These are phyloP conservation scores for Elephas maximus DNA, from an alignment of 2,113 vertebrate species.

Conservation along the genomic window DNA sequence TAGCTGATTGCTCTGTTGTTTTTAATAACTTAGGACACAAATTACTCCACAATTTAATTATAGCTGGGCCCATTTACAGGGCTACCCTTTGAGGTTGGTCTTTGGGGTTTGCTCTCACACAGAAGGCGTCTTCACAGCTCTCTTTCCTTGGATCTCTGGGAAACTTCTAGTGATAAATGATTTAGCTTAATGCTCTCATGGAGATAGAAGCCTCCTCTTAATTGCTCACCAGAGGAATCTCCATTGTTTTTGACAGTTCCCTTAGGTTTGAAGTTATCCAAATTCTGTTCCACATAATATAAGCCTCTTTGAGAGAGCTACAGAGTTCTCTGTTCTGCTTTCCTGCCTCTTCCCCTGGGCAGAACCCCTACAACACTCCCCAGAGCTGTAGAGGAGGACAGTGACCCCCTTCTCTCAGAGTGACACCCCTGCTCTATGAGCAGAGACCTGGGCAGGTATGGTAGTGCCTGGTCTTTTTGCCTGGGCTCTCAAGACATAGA, in stretches of 20 bases:
- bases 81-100: neutral
- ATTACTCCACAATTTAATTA: too few species aligned
- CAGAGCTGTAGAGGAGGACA: too few species aligned
- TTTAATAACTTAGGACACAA: neutral
- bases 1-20: neutral
- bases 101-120: neutral
- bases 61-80: neutral
- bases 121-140: neutral
- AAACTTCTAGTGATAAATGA: neutral
- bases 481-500: too few species aligned
- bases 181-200: neutral
- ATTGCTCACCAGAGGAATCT: neutral
- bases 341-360: too few species aligned
- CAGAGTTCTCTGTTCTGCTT: neutral
- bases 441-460: too few species aligned
- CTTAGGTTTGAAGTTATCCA: neutral
- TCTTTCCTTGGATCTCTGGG: neutral
- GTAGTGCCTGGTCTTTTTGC: too few species aligned
- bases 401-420: too few species aligned
- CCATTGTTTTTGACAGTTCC: neutral
- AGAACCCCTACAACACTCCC: too few species aligned
- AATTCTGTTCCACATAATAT: neutral
- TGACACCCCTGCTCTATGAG: too few species aligned
- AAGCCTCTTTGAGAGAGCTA: too few species aligned
- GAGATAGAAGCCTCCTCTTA: neutral